Percentiles rank a stretch among this genome's conserved stretches.
phyloP scores from a whole-genome alignment of 2,888 invertebrate species.

The Drosophila parthenogenetica region DNA sequence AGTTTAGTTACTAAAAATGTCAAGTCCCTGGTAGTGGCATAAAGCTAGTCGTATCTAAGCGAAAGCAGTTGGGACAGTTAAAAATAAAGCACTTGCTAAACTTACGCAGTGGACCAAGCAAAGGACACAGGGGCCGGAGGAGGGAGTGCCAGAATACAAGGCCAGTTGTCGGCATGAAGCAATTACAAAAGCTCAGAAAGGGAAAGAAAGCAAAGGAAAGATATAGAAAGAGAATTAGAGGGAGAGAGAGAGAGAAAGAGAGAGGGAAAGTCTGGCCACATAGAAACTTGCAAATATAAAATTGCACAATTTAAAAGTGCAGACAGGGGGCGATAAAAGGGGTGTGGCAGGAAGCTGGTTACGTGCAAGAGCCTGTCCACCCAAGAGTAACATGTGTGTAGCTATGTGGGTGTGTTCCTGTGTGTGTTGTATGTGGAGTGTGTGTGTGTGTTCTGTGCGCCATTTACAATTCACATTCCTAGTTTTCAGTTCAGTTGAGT shows the following conservation, averaged over 20 bases:
- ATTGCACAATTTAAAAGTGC: constrained; percentile 77
- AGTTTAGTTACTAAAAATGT: not conserved
- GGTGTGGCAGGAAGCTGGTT: constrained; percentile 41
- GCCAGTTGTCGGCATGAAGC: constrained; percentile 64
- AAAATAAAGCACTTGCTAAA: constrained; percentile 49
- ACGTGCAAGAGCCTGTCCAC: constrained; percentile 65
- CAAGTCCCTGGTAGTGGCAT: not conserved
- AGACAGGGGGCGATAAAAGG: constrained; percentile 35
- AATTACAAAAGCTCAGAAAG: constrained; percentile 63
- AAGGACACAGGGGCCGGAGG: not conserved
- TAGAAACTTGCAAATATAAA: constrained; percentile 76
- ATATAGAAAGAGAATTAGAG: constrained; percentile 11
- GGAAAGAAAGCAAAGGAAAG: constrained; percentile 12
- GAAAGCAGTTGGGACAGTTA: constrained; percentile 38
- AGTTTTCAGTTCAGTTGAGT: constrained; percentile 82
- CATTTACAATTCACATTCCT: constrained; percentile 81
- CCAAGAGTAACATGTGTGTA: constrained; percentile 38
- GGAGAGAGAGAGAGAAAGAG: constrained; percentile 21
- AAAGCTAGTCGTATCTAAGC: constrained; percentile 16
- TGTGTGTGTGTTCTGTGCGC: constrained; percentile 57
- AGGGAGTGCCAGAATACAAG: constrained; percentile 30
- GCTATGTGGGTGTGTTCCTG: constrained; percentile 15
- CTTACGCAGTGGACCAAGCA: constrained; percentile 49
- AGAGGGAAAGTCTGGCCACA: constrained; percentile 50
- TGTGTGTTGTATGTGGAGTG: constrained; percentile 23